Evolutionary conservation across 1,140 invertebrate genomes (phyloP).

Genomic region (Leucophenga varia): DNA sequence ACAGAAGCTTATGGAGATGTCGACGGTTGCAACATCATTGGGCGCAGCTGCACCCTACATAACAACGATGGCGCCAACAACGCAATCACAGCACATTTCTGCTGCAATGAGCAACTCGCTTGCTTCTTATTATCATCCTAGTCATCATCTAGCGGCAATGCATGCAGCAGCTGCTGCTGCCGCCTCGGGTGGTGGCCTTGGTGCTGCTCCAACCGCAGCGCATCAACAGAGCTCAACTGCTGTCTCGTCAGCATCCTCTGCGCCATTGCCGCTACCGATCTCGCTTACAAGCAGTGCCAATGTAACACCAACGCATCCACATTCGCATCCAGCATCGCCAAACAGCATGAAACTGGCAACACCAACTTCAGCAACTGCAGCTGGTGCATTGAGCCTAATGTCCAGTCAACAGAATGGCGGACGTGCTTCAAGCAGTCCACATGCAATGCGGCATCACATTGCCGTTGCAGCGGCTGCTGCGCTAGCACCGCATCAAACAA

Average conservation of each 20-base stretch:
- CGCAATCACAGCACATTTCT: slow-evolving; percentile 42
- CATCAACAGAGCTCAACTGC: slow-evolving; percentile 38
- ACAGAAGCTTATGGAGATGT: slow-evolving; percentile 4
- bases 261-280: slow-evolving; percentile 12
- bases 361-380: slow-evolving; percentile 17
- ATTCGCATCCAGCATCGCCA: slow-evolving; percentile 38
- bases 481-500: slow-evolving; percentile 17
- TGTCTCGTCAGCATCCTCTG: background rate
- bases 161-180: slow-evolving; percentile 34
- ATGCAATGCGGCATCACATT: slow-evolving; percentile 47
- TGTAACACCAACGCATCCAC: slow-evolving; percentile 22
- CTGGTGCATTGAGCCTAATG: slow-evolving; percentile 6
- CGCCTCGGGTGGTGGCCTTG: slow-evolving; percentile 33
- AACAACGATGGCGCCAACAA: slow-evolving; percentile 29
- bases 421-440: slow-evolving; percentile 37
- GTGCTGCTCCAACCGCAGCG: slow-evolving; percentile 38
- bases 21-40: background rate
- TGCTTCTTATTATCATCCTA: slow-evolving; percentile 46
- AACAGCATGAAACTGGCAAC: slow-evolving; percentile 32
- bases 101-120: slow-evolving; percentile 37
- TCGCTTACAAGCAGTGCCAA: slow-evolving; percentile 5
- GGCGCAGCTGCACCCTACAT: background rate
- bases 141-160: slow-evolving; percentile 43
- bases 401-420: slow-evolving; percentile 24
- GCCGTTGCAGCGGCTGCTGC: slow-evolving; percentile 33